Base-by-base conservation (phyloP, 92 coral and sea anemone genomes). In the Phenganax subtilis region DNA sequence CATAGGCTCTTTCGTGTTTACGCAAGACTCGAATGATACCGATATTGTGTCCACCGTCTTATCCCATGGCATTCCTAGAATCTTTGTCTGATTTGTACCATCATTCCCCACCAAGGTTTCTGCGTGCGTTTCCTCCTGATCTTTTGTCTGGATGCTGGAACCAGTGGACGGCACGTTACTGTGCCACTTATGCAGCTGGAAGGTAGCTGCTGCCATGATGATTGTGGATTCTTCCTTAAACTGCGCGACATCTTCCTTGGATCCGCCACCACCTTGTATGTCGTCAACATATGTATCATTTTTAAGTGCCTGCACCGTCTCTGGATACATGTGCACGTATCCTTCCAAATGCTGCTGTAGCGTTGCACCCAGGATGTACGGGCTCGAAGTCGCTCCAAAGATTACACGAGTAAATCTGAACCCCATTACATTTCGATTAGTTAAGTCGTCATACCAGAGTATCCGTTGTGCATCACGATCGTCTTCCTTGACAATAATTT, bases 261-360 rank as follows among this genome's bases (percentile, higher is more conserved):
- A 14, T 25, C 72, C 84, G 8, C 91, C 87, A 6, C 91, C 91
- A 57, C 86, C 85, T 71, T 86, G 88, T 3, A 90, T 80, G 63
- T 89, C 90, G 71, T 89, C 92, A 47, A 90, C 93, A 60, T 90
- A 88, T 0, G 88, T 88, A 76, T 88, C 87, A 20, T 80, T 60
- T 47, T 83, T 57, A 10, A 90, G 72, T 4, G 78, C 77, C 6
- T 77, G 82, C 12, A 81, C 89, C 20, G 89, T 88, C 3, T 77
- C 80, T 3, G 86, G 79, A 63, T 75, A 83, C 15, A 17, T 15
- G 16, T 85, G 87, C n/a, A 71, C 9, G 60, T 86, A 81, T 27
- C 57, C 74, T 25, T 31, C 37, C 25, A 86, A 53, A 66, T 90
- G 93, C 56, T 85, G 73, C 65, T 86, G 82, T 0, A 89, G 85